Base-by-base conservation (phyloP, 2,888 invertebrate genomes). In the Eucriotettix oculatus region DNA sequence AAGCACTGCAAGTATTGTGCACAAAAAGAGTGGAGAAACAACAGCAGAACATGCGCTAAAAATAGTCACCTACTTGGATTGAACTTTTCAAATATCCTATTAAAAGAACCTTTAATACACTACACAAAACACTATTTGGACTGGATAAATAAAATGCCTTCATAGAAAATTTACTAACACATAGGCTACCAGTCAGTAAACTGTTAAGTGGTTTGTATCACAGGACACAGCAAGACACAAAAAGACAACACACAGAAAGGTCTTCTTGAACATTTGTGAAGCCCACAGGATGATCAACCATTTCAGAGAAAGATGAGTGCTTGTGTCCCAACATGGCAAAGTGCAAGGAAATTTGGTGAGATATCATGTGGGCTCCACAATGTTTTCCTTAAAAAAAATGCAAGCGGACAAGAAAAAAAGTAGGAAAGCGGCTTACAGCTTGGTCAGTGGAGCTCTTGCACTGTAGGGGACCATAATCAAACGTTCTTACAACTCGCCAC, bases 401-500 rank as follows among this genome's bases (percentile, higher is more conserved):
- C 72, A 72, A 75, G 74, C 74, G 73, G 73, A 75, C 74, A 75
- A 75, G 74, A 61, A 74, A 75, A 74, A 74, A 64, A 75, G 73
- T 75, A 75, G 75, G 77, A 80, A 80, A 82, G 82, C 80, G 80
- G 87, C 96, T 96, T 96, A 96, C 96, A 92, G 95, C 95, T 90
- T 96, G 96, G 86, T 96, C 96, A 83, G 95, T 96, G 81, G 94
- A 93, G 81, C 92, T 94, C 90, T 95, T 95, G 93, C n/a, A n/a
- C 95, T 95, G 90, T 95, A 95, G 80, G 95, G 96, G 81, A 96
- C 95, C 81, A 96, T 94, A 81, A 96, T 95, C 88, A 96, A 91
- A 83, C 95, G 92, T 85, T 95, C 95, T 87, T 95, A 93, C 85
- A 93, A 93, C 85, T 95, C 94, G 83, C 96, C 96, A 88, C 95